Percentiles rank a stretch among this genome's conserved stretches.
These are phyloP conservation scores for Ecliptopera silaceata DNA, from an alignment of 2,888 invertebrate genomes.

Conservation along the genomic window DNA sequence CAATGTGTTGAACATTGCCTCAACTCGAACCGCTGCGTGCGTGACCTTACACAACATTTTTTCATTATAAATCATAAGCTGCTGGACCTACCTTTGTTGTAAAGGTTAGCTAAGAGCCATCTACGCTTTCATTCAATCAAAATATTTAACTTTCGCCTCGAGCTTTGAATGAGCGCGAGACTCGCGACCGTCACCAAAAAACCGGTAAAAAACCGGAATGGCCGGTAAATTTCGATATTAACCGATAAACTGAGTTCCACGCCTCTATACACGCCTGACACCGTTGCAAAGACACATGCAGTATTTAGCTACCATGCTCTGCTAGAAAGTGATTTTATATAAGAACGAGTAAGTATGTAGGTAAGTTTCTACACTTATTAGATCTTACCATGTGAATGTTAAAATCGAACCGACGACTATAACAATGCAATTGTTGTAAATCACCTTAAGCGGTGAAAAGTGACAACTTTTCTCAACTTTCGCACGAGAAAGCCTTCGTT, in stretches of 20 bases:
- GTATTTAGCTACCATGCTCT: constrained; percentile 7
- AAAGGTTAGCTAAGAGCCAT: background rate
- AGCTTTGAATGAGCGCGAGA: constrained; percentile 1
- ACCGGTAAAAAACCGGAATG: constrained; percentile 43
- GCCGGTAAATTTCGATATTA: constrained; percentile 34
- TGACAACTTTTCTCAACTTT: constrained; percentile 48
- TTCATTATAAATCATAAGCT: background rate
- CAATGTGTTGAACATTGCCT: background rate
- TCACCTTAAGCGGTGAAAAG: constrained; percentile 43
- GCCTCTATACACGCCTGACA: constrained; percentile 26
- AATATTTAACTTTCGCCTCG: constrained; percentile 43
- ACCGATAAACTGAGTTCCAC: constrained; percentile 35
- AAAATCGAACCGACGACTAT: constrained; percentile 34
- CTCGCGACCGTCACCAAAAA: constrained; percentile 27
- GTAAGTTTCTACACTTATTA: background rate
- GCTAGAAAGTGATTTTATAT: constrained; percentile 41
- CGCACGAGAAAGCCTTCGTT: constrained; percentile 35
- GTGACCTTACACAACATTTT: constrained; percentile 7
- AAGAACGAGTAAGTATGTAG: background rate
- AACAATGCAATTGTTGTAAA: constrained; percentile 30
- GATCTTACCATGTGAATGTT: constrained; percentile 44
- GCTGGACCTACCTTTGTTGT: background rate
- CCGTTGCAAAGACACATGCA: constrained; percentile 17
- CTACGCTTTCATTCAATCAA: constrained; percentile 30
- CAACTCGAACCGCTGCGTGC: background rate